Percentiles rank a stretch among this genome's conserved stretches.
Conservation (phyloP, 2,797 vertebrate species). For the Emys orbicularis region DNA sequence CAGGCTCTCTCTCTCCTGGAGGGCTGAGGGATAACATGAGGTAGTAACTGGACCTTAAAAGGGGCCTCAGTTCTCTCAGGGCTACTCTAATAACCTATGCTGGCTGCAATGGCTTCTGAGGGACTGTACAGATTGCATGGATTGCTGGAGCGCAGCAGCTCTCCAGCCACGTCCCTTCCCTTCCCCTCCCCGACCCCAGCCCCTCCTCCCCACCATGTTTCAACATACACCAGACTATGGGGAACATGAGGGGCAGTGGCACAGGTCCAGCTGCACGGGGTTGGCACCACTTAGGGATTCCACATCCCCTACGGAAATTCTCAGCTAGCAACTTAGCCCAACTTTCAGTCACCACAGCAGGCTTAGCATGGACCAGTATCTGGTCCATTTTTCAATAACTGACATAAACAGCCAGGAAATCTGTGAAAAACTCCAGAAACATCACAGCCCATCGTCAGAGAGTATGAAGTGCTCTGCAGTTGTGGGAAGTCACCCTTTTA, state of each 20-base stretch:
- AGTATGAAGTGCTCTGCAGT: constrained; percentile 31
- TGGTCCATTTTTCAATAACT: neutral
- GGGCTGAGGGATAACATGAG: constrained; percentile 13
- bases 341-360: neutral
- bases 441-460: neutral
- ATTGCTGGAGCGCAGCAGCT: neutral
- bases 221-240: neutral
- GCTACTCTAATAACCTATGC: neutral
- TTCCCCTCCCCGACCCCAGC: neutral
- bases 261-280: neutral
- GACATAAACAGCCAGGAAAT: neutral
- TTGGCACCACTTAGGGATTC: neutral
- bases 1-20: neutral
- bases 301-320: neutral
- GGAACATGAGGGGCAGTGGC: neutral
- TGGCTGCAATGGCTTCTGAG: neutral
- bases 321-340: neutral
- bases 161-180: neutral
- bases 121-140: neutral
- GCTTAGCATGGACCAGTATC: neutral
- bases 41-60: constrained; percentile 12
- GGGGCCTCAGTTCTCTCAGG: constrained; percentile 15
- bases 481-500: constrained; percentile 5
- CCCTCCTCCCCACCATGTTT: neutral
- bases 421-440: neutral